Percentiles rank a stretch among this genome's conserved stretches.
Conservation (phyloP, 1,140 invertebrate species). For the Drosophila paulistorum region DNA sequence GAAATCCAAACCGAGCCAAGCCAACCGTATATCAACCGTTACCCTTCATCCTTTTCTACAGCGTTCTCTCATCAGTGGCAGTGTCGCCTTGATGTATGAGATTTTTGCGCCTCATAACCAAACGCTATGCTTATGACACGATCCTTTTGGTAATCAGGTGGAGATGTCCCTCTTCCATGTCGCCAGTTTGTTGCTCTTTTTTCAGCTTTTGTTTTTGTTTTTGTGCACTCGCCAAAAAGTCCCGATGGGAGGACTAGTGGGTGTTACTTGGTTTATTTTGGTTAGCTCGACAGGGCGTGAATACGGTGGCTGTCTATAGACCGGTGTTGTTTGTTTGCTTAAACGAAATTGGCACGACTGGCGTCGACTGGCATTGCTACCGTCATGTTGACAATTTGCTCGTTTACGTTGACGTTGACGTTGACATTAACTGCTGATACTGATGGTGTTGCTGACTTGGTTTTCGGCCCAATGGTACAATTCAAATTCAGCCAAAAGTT, state of each 20-base stretch:
- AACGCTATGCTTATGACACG: conserved; percentile 26
- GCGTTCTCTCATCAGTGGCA: conserved; percentile 12
- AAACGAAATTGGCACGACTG: conserved; percentile 70
- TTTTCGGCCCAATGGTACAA: conserved; percentile 65
- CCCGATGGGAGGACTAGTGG: not conserved
- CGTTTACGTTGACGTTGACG: conserved; percentile 46
- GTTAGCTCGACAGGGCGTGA: conserved; percentile 11
- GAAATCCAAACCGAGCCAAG: conserved; percentile 18
- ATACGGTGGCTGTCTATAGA: conserved; percentile 1
- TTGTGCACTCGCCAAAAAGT: conserved; percentile 45
- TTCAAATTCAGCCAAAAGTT: conserved; percentile 63
- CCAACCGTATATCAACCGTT: conserved; percentile 11
- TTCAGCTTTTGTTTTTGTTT: conserved; percentile 38
- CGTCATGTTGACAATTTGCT: conserved; percentile 74
- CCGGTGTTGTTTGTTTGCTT: conserved; percentile 63
- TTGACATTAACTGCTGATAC: conserved; percentile 51
- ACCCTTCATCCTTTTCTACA: not conserved
- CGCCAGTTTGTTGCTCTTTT: conserved; percentile 26
- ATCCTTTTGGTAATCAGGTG: conserved; percentile 10
- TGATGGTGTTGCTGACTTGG: not conserved
- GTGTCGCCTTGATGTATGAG: conserved; percentile 76
- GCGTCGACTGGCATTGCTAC: conserved; percentile 23
- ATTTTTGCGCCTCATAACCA: conserved; percentile 80
- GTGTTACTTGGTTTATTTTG: conserved; percentile 15
- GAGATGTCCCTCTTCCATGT: conserved; percentile 1